Evolutionary conservation across 92 coral and sea anemone species (phyloP).

Genomic region (Metridium senile): DNA sequence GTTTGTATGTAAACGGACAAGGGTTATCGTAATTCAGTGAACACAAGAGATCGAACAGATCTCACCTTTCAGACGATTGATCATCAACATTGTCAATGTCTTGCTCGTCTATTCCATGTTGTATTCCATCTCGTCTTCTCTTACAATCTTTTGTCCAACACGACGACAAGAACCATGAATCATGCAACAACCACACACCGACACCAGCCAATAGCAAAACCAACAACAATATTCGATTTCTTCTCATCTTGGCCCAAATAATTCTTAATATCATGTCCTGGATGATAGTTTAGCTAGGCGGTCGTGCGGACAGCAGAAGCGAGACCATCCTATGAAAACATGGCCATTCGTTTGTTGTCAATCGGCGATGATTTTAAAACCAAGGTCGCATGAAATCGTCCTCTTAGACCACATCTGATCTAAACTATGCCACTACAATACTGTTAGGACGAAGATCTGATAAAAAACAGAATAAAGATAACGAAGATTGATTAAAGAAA

Average conservation of each 20-base stretch:
- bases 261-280: constrained; percentile 40
- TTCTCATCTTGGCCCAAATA: constrained; percentile 31
- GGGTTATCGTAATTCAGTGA: background rate
- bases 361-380: constrained; percentile 29
- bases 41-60: background rate
- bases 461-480: constrained; percentile 31
- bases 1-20: background rate
- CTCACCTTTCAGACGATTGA: constrained; percentile 25
- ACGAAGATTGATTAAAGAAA: constrained; percentile 14
- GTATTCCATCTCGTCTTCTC: background rate
- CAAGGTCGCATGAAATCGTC: background rate
- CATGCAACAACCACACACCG: constrained; percentile 31
- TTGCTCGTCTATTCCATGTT: background rate
- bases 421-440: constrained; percentile 14
- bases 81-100: constrained; percentile 36
- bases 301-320: constrained; percentile 15
- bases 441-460: constrained; percentile 20
- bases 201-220: constrained; percentile 17
- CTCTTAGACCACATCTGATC: constrained; percentile 29
- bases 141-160: constrained; percentile 26
- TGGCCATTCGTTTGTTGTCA: constrained; percentile 23
- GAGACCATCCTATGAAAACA: background rate
- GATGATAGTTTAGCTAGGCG: background rate
- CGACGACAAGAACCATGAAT: constrained; percentile 15
- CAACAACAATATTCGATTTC: constrained; percentile 19